Evolutionary conservation across 1,140 invertebrate genomes (phyloP).

Genomic region (Ips typographus): DNA sequence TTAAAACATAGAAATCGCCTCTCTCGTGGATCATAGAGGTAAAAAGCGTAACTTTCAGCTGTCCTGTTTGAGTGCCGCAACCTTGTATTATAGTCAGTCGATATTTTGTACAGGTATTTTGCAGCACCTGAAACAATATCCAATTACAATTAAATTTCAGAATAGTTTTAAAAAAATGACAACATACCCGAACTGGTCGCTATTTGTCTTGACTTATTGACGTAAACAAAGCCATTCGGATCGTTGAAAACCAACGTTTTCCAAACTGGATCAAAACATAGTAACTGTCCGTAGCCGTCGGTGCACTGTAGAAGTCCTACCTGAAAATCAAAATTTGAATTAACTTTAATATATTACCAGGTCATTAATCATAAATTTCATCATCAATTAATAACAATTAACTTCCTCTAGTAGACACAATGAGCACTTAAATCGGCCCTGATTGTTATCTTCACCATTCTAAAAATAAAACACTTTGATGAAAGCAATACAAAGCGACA

Average conservation of each 20-base stretch:
- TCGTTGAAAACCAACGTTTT: slow-evolving; percentile 12
- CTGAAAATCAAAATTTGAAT: slow-evolving; percentile 10
- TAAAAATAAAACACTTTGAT: neutral
- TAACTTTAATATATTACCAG: neutral
- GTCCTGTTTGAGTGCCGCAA: neutral
- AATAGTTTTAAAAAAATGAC: neutral
- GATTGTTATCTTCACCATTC: neutral
- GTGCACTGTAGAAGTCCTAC: slow-evolving; percentile 18
- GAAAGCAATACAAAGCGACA: neutral
- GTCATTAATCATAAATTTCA: neutral
- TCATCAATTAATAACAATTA: neutral
- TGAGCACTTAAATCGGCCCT: neutral
- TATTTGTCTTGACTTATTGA: slow-evolving; percentile 7
- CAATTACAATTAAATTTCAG: slow-evolving; percentile 1
- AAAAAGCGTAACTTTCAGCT: slow-evolving; percentile 19
- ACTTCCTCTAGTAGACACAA: neutral
- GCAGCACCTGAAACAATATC: slow-evolving; percentile 5
- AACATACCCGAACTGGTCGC: slow-evolving; percentile 10
- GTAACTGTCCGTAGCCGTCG: neutral
- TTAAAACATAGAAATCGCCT: slow-evolving; percentile 38
- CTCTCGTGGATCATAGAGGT: slow-evolving; percentile 29
- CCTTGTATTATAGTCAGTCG: neutral
- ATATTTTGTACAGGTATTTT: slow-evolving; percentile 31
- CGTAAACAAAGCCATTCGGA: slow-evolving; percentile 6
- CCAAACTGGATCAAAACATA: slow-evolving; percentile 17